These are phyloP conservation scores for Xestia c-nigrum DNA, from an alignment of 2,888 invertebrate species.

Conservation along the genomic window DNA sequence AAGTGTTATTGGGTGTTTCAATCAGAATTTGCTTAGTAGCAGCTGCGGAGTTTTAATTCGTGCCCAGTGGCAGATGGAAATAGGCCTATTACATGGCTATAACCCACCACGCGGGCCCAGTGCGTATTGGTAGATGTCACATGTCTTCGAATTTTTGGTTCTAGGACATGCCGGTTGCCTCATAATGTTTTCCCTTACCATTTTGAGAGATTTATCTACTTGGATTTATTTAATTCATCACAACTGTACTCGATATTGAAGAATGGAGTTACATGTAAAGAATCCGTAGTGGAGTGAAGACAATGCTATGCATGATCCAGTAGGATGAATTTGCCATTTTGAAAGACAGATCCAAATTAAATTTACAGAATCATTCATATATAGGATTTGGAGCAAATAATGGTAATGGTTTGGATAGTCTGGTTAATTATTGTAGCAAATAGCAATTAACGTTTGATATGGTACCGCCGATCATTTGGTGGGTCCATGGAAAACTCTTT, in stretches of 20 bases:
- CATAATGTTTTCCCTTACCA: too few species aligned
- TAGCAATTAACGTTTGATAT: neutral
- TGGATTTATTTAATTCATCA: neutral
- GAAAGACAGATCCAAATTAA: neutral
- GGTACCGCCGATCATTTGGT: neutral
- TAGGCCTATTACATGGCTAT: too few species aligned
- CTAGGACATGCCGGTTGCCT: too few species aligned
- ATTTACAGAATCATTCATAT: neutral
- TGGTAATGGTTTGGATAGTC: too few species aligned
- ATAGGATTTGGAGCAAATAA: neutral
- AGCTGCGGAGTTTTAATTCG: too few species aligned
- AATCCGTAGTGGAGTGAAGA: neutral
- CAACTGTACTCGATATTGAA: neutral
- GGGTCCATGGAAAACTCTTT: neutral
- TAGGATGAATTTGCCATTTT: neutral
- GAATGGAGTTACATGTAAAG: neutral
- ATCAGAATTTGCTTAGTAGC: too few species aligned
- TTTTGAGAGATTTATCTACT: too few species aligned
- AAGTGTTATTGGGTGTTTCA: too few species aligned
- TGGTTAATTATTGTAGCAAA: neutral
- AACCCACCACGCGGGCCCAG: too few species aligned
- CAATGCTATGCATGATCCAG: neutral
- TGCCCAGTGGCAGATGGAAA: too few species aligned
- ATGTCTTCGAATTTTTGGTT: too few species aligned
- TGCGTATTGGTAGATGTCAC: too few species aligned